phyloP scores from a whole-genome alignment of 1,140 invertebrate genomes.

The Anastatus disparis region DNA sequence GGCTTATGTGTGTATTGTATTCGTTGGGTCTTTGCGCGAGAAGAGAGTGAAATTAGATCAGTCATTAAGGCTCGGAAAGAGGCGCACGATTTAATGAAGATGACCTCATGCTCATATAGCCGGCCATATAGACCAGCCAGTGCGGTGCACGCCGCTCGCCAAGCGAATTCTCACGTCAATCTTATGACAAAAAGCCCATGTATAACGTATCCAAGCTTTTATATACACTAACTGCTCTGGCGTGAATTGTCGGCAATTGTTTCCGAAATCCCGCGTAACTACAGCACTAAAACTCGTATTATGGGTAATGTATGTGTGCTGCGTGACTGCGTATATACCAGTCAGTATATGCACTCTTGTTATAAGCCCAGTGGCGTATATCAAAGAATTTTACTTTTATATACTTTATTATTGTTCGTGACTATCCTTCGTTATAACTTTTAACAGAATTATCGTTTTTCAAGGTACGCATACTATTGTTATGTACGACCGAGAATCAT shows the following conservation, averaged over 20 bases:
- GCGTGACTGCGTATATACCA: constrained; percentile 45
- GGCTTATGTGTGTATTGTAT: no score
- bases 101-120: constrained; percentile 67
- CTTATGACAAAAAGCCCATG: no score
- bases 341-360: constrained; percentile 21
- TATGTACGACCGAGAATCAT: no score
- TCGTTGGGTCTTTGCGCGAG: constrained; percentile 2
- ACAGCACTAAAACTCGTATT: no score
- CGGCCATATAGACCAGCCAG: no score
- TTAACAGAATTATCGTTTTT: constrained; percentile 23
- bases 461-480: neutral
- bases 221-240: constrained; percentile 60
- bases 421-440: constrained; percentile 5
- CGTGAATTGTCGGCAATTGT: constrained; percentile 69
- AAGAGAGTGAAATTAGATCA: constrained; percentile 60
- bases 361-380: neutral
- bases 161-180: constrained; percentile 68
- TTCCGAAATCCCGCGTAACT: constrained; percentile 69
- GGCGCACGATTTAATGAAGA: constrained; percentile 67
- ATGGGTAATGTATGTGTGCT: neutral
- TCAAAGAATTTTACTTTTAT: no score
- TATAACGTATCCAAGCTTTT: no score
- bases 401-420: no score
- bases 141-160: constrained; percentile 50
- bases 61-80: constrained; percentile 61